Percentiles rank a stretch among this genome's conserved stretches.
phyloP scores from a whole-genome alignment of 2,888 invertebrate genomes.

The Lomographa bimaculata region DNA sequence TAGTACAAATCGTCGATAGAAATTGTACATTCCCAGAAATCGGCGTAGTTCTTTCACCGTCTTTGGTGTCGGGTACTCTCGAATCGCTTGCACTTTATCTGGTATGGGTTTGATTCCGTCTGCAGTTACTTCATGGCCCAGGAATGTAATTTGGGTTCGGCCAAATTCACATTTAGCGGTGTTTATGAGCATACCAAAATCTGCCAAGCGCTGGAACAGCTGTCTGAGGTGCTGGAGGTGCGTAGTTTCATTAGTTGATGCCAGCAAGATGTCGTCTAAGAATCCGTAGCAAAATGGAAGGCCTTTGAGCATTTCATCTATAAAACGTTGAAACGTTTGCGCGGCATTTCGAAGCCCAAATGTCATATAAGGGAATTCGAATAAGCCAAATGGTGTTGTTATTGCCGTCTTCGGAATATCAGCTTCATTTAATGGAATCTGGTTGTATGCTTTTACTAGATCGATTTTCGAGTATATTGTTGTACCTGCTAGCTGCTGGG shows the following conservation, averaged over 20 bases:
- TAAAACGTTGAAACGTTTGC: too few relatives aligned
- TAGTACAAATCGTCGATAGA: neutral
- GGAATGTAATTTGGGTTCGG: neutral
- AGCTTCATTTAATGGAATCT: too few relatives aligned
- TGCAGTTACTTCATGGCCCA: neutral
- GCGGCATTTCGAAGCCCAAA: too few relatives aligned
- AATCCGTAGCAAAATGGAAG: neutral
- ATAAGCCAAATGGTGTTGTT: too few relatives aligned
- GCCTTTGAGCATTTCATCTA: too few relatives aligned
- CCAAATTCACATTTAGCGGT: neutral
- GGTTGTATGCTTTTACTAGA: too few relatives aligned
- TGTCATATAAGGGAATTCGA: too few relatives aligned
- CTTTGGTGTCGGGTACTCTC: neutral
- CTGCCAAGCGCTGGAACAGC: slow-evolving; percentile 1
- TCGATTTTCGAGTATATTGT: too few relatives aligned
- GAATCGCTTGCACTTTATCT: neutral
- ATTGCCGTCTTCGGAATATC: too few relatives aligned
- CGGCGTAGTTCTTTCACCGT: neutral
- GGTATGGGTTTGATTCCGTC: neutral
- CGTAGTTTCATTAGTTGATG: neutral
- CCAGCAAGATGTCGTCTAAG: neutral
- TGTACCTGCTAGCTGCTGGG: too few relatives aligned
- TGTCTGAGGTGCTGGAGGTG: neutral
- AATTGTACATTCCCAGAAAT: neutral
- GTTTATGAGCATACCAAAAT: too few relatives aligned